Percentiles rank a stretch among this genome's conserved stretches.
Evolutionary conservation across 2,113 vertebrate genomes (phyloP).

Genomic region (Daphoenositta chrysoptera): DNA sequence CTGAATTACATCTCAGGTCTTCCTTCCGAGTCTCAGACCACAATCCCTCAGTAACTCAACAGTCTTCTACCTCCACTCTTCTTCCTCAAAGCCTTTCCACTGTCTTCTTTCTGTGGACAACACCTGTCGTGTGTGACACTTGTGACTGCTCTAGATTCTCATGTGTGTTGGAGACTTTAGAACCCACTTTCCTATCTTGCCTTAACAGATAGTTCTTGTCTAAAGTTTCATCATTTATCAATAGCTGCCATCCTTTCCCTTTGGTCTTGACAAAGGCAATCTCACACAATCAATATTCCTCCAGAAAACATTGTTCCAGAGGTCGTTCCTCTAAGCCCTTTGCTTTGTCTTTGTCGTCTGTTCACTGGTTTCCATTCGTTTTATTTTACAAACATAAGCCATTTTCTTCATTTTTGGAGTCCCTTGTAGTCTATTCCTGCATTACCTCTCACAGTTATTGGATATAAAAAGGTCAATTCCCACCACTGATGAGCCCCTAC

Average conservation of each 20-base stretch:
- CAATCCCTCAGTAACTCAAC: background rate
- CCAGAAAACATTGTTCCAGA: background rate
- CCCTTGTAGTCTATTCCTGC: background rate
- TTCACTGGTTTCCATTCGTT: background rate
- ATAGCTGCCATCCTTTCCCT: background rate
- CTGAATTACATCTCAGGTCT: background rate
- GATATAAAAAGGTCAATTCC: background rate
- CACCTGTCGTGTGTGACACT: background rate
- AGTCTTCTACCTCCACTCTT: background rate
- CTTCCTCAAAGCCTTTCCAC: background rate
- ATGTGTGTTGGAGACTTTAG: background rate
- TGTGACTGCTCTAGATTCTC: background rate
- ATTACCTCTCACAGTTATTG: background rate
- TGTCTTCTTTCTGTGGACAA: background rate
- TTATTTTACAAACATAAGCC: background rate
- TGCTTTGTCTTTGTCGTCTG: background rate
- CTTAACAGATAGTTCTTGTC: background rate
- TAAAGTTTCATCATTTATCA: background rate
- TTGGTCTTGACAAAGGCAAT: background rate
- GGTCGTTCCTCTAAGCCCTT: background rate
- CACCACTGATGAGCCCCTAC: background rate
- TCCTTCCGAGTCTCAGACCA: background rate
- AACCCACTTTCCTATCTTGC: background rate
- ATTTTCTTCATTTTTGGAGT: background rate
- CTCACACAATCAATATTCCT: background rate